phyloP scores from a whole-genome alignment of 1,140 invertebrate species.

The Potamilus streckersoni region DNA sequence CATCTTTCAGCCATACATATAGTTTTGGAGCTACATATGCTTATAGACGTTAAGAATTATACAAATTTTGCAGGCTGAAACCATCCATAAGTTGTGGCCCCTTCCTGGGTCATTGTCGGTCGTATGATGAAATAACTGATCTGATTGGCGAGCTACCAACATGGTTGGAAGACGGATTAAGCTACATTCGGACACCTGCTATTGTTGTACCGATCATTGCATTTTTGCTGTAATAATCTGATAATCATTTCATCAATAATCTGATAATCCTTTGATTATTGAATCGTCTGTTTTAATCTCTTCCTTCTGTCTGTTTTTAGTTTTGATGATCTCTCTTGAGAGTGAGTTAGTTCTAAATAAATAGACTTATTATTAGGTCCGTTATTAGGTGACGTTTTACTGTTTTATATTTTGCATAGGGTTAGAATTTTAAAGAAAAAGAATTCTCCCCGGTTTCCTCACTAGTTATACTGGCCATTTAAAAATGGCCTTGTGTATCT shows the following conservation, averaged over 20 bases:
- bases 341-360: background rate
- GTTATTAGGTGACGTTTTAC: background rate
- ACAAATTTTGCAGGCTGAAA: conserved; percentile 32
- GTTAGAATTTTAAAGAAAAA: too few species aligned
- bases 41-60: background rate
- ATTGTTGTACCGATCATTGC: conserved; percentile 18
- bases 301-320: background rate
- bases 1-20: background rate
- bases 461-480: too few species aligned
- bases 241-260: background rate
- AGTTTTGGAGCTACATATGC: background rate
- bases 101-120: conserved; percentile 20
- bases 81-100: conserved; percentile 59
- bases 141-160: conserved; percentile 1
- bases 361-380: background rate
- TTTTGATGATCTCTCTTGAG: background rate
- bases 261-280: background rate
- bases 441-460: too few species aligned
- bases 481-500: too few species aligned
- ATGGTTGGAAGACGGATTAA: conserved; percentile 13
- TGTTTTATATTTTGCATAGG: too few species aligned
- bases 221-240: conserved; percentile 17
- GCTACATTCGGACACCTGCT: conserved; percentile 22
- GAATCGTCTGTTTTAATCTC: background rate
- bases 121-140: conserved; percentile 19